Conservation (phyloP, 2,797 vertebrate species). For the Lacerta agilis region DNA sequence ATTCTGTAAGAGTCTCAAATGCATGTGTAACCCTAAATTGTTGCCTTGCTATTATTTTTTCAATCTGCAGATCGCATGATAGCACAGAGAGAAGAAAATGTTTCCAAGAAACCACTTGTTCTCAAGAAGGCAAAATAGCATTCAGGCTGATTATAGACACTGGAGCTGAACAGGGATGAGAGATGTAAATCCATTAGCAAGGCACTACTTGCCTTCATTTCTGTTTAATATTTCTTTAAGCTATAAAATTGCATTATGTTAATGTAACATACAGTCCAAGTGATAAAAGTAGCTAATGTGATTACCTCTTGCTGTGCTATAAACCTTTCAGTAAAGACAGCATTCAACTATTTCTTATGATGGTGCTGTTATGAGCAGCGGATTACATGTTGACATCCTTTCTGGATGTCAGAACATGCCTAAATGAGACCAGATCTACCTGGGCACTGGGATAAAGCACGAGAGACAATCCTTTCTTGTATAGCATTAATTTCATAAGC, state of each 20-base stretch:
- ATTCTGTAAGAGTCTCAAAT: constrained; percentile 34
- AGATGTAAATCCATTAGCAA: constrained; percentile 74
- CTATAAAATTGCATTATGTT: constrained; percentile 74
- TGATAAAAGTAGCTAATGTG: constrained; percentile 70
- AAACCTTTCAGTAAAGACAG: constrained; percentile 64
- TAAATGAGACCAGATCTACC: constrained; percentile 7
- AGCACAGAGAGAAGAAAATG: constrained; percentile 35
- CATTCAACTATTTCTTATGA: constrained; percentile 56
- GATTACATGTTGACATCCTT: constrained; percentile 44
- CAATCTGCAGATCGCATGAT: constrained; percentile 34
- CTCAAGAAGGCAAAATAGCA: constrained; percentile 62
- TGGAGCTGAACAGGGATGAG: constrained; percentile 58
- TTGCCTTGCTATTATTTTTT: constrained; percentile 42
- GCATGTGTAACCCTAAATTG: constrained; percentile 23
- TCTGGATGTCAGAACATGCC: constrained; percentile 23
- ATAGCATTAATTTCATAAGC: constrained; percentile 20
- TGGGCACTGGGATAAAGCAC: constrained; percentile 1
- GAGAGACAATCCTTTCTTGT: neutral
- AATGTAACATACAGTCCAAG: constrained; percentile 69
- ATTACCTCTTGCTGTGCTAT: constrained; percentile 68
- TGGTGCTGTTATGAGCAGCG: constrained; percentile 51
- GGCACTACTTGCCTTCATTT: constrained; percentile 64
- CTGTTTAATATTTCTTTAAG: constrained; percentile 76
- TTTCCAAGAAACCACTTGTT: constrained; percentile 59
- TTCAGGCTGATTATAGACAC: constrained; percentile 51